phyloP scores from a whole-genome alignment of 2,797 vertebrate genomes.

The Simalia tracyae region DNA sequence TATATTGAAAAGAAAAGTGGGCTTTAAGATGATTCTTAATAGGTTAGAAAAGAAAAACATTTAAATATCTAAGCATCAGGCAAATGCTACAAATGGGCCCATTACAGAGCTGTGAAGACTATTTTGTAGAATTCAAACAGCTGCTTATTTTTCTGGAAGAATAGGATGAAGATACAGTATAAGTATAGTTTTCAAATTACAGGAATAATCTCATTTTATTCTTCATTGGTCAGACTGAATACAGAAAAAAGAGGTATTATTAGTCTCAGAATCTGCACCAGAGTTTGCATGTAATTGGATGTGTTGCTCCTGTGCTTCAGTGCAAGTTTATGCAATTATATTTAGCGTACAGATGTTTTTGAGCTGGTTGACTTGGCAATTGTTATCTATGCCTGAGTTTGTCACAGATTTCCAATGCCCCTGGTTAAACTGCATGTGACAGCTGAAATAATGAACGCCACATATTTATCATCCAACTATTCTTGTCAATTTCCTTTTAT shows the following conservation, averaged over 20 bases:
- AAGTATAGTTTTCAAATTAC: background rate
- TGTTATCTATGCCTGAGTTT: background rate
- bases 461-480: background rate
- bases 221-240: background rate
- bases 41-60: slow-evolving; percentile 21
- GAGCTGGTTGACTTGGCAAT: background rate
- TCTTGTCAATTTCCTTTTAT: background rate
- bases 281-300: background rate
- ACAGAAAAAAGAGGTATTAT: background rate
- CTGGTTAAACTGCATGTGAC: background rate
- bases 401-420: background rate
- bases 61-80: slow-evolving; percentile 39
- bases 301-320: background rate
- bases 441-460: background rate
- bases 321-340: background rate
- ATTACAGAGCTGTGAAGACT: background rate
- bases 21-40: background rate
- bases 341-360: background rate
- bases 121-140: background rate
- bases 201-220: background rate
- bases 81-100: slow-evolving; percentile 16
- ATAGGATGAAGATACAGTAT: background rate
- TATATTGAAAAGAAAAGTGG: slow-evolving; percentile 70
- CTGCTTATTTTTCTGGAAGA: background rate
- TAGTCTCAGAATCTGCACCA: background rate